These are phyloP conservation scores for Lissonota sp. DNA, from an alignment of 2,888 invertebrate genomes.

Conservation along the genomic window DNA sequence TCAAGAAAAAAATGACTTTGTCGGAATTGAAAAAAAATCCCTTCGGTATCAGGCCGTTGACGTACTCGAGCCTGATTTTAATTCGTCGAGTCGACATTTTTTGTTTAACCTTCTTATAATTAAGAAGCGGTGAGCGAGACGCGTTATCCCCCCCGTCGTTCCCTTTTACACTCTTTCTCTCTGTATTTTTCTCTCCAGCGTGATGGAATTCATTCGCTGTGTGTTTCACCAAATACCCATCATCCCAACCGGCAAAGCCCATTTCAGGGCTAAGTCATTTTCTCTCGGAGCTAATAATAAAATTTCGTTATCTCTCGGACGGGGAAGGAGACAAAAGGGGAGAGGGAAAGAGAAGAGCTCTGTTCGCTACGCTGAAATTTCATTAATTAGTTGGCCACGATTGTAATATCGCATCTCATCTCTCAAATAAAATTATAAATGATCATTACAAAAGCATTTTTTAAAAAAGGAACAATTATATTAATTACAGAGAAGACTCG, in stretches of 20 bases:
- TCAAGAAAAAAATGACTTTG: background rate
- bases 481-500: background rate
- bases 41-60: slow-evolving; percentile 9
- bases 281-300: slow-evolving; percentile 48
- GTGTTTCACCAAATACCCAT: too few relatives aligned
- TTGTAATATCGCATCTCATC: slow-evolving; percentile 1
- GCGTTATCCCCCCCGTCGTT: background rate
- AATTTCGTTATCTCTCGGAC: slow-evolving; percentile 52
- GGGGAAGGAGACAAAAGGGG: background rate
- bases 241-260: slow-evolving; percentile 10
- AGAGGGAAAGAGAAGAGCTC: slow-evolving; percentile 8
- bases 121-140: slow-evolving; percentile 36
- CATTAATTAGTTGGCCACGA: slow-evolving; percentile 44
- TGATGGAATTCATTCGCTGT: too few relatives aligned
- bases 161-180: too few relatives aligned
- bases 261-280: slow-evolving; percentile 16
- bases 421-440: slow-evolving; percentile 28
- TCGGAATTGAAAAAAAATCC: background rate
- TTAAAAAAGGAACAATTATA: too few relatives aligned
- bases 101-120: slow-evolving; percentile 17
- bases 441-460: slow-evolving; percentile 4
- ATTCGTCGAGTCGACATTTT: slow-evolving; percentile 56
- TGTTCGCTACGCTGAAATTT: slow-evolving; percentile 45
- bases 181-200: too few relatives aligned
- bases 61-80: slow-evolving; percentile 45